Evolutionary conservation across 2,797 vertebrate genomes (phyloP).

Genomic region (Cirrhinus mrigala): DNA sequence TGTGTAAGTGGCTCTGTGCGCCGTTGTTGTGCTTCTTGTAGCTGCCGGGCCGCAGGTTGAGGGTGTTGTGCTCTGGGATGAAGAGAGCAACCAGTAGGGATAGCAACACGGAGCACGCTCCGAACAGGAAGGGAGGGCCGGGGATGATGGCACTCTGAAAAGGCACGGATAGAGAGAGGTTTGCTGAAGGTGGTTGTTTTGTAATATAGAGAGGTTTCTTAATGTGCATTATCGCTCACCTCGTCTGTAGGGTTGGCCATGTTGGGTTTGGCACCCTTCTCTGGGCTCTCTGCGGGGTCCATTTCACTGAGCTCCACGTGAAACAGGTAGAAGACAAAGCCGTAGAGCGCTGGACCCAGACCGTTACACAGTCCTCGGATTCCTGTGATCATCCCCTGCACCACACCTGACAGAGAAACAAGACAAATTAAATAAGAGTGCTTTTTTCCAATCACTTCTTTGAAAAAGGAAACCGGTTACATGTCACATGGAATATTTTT

Average conservation of each 20-base stretch:
- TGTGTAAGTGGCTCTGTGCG: conserved; percentile 86
- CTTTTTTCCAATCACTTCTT: neutral
- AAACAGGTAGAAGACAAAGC: conserved; percentile 92
- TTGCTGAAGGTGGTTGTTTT: neutral
- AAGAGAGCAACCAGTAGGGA: conserved; percentile 91
- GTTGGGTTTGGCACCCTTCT: conserved; percentile 84
- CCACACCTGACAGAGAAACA: conserved; percentile 79
- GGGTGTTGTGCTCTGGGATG: conserved; percentile 87
- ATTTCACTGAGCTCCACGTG: conserved; percentile 88
- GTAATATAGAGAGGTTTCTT: neutral
- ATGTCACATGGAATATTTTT: too few species aligned
- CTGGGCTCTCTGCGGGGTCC: conserved; percentile 79
- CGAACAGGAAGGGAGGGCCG: conserved; percentile 89
- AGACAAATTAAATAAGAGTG: neutral
- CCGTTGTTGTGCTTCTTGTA: conserved; percentile 92
- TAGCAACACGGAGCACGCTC: conserved; percentile 91
- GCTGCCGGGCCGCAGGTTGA: conserved; percentile 79
- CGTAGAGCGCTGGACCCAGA: conserved; percentile 88
- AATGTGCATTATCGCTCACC: conserved; percentile 70
- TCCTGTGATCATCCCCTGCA: conserved; percentile 94
- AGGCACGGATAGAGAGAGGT: neutral
- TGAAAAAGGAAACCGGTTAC: neutral
- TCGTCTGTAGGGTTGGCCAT: conserved; percentile 93
- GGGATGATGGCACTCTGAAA: conserved; percentile 90
- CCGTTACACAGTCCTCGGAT: conserved; percentile 90